Evolutionary conservation across 2,797 vertebrate genomes (phyloP), one percentile per base, ranked within the genome.

Genomic region (Falco berigora): DNA sequence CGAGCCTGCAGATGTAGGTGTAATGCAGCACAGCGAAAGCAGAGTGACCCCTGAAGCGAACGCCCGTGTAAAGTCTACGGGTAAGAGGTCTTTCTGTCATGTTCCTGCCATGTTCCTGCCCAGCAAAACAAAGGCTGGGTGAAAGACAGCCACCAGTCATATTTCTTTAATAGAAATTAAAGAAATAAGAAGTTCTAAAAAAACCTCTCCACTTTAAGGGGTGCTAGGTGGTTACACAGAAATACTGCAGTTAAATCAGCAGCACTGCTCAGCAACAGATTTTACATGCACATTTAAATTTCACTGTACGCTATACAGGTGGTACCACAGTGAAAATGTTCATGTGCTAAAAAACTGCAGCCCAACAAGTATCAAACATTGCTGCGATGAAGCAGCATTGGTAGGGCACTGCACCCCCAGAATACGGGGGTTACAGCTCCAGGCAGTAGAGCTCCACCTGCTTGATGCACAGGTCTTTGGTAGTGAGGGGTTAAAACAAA

Each of bases 61-160:
- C 18, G 0, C 5, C 3, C 28, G 11, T 10, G 36, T 21, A 14
- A 30, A n/a, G 27, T 8, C 44, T 18, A 5, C 0, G 1, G 32
- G 42, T 36, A 14, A 16, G 15, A 38, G 46, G 18, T 30, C 75
- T 27, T 36, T 44, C 75, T 17, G 34, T 10, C n/a, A 3, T 19
- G 20, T 42, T 56, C 4, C 74, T 84, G 69, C 79, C 53, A 2
- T 4, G 32, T 42, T 25, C 36, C 1, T 15, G 36, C 36, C 34
- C 61, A 58, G 64, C 53, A 40, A 32, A 80, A 47, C 56, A 62
- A 36, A 24, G 50, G n/a, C 32, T 42, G 42, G 27, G n/a, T 56
- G 49, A 87, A 61, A 24, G 24, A 24, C 2, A 0, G 49, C 64
- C 4, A 3, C 21, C 46, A 38, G n/a, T 27, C 84, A 21, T 10